These are phyloP conservation scores for Climacteris rufus DNA, from an alignment of 2,113 vertebrate species.

Conservation along the genomic window DNA sequence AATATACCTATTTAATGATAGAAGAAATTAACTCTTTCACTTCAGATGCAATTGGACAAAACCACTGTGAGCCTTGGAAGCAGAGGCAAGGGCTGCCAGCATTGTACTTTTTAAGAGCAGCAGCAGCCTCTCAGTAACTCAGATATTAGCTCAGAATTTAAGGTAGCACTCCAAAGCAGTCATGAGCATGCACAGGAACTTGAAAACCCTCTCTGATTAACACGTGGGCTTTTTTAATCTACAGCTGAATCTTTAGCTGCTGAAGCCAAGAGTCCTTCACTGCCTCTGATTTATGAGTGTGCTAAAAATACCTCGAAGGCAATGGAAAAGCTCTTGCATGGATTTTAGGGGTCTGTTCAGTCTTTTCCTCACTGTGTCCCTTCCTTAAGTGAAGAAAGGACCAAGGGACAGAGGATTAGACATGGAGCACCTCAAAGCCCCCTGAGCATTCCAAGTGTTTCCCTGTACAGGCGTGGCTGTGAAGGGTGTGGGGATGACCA, in stretches of 20 bases:
- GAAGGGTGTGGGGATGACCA: neutral
- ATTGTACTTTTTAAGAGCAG: neutral
- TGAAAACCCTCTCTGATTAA: neutral
- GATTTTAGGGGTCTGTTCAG: neutral
- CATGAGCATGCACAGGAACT: neutral
- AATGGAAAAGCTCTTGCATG: neutral
- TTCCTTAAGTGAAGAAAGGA: neutral
- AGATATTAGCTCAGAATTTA: neutral
- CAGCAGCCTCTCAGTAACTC: neutral
- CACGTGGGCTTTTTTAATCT: neutral
- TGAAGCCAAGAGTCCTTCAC: neutral
- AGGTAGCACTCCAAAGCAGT: neutral
- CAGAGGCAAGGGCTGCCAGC: neutral
- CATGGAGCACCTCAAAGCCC: neutral
- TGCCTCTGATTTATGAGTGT: neutral
- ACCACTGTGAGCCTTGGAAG: neutral
- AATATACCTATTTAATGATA: neutral
- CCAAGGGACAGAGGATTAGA: rapidly evolving
- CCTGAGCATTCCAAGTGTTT: neutral
- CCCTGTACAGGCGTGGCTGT: neutral
- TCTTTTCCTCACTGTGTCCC: neutral
- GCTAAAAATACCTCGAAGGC: neutral
- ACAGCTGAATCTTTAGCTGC: neutral
- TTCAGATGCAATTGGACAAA: neutral
- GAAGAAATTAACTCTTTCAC: rapidly evolving